A percentile compares a stretch with the other conserved stretches of the same genome.
Conservation (phyloP, 2,888 invertebrate species). For the Agriopis marginaria region DNA sequence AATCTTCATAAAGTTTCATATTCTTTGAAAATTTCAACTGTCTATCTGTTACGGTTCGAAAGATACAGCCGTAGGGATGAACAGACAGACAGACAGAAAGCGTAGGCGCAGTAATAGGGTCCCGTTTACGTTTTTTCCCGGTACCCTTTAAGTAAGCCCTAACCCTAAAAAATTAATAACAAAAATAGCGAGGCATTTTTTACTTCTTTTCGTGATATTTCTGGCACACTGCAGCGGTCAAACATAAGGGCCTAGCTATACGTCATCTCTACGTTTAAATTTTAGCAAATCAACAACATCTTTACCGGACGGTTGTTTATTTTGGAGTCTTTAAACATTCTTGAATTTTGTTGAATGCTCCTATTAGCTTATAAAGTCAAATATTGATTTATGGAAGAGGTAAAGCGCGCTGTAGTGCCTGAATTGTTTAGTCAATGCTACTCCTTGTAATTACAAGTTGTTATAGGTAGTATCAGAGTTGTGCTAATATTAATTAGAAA, state of each 20-base stretch:
- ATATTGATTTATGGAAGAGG: conserved; percentile 16
- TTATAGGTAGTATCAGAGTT: neutral
- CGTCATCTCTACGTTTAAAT: conserved; percentile 11
- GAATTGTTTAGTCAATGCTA: conserved; percentile 1
- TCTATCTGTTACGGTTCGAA: too few relatives aligned
- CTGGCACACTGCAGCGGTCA: conserved; percentile 6
- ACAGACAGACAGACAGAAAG: too few relatives aligned
- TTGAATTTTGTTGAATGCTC: conserved; percentile 12
- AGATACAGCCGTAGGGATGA: too few relatives aligned
- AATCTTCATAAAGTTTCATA: too few relatives aligned
- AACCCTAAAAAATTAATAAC: too few relatives aligned
- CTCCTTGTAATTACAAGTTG: neutral
- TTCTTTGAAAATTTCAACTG: too few relatives aligned
- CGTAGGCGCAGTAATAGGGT: too few relatives aligned
- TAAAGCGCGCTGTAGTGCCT: conserved; percentile 13
- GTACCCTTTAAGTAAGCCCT: too few relatives aligned
- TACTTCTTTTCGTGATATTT: neutral
- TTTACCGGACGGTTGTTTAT: conserved; percentile 7
- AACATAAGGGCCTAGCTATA: conserved; percentile 3
- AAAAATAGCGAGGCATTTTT: neutral
- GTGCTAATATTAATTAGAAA: neutral
- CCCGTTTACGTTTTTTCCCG: too few relatives aligned
- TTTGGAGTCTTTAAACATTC: conserved; percentile 20
- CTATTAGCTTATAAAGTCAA: conserved; percentile 16
- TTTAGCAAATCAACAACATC: conserved; percentile 12